A percentile compares a stretch with the other conserved stretches of the same genome.
Evolutionary conservation across 2,888 invertebrate species (phyloP).

Genomic region (Neoitamus cyanurus): DNA sequence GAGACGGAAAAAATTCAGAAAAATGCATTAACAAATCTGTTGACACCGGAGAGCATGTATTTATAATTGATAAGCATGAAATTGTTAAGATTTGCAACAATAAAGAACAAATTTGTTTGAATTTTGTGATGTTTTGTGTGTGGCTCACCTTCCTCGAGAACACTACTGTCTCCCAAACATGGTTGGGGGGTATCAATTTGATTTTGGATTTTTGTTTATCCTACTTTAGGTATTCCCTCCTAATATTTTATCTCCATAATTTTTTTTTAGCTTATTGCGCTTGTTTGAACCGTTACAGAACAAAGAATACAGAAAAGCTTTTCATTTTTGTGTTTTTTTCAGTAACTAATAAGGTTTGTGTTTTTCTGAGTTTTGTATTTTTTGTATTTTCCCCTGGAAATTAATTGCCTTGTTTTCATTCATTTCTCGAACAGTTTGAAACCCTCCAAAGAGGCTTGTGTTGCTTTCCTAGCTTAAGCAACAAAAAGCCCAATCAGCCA

Average conservation of each 20-base stretch:
- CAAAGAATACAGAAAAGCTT: not conserved
- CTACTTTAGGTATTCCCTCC: not conserved
- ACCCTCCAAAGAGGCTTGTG: constrained; percentile 55
- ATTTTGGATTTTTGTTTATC: constrained; percentile 11
- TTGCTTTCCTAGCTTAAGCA: constrained; percentile 55
- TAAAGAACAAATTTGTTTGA: constrained; percentile 48
- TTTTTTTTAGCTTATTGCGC: constrained; percentile 20
- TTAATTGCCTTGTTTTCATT: not conserved
- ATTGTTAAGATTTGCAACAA: constrained; percentile 48
- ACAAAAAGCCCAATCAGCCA: constrained; percentile 55
- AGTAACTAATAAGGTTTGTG: constrained; percentile 41
- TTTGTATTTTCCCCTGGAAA: not conserved
- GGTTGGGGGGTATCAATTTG: not conserved
- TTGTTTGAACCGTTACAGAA: not conserved
- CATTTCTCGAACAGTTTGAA: constrained; percentile 46
- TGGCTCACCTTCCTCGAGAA: not conserved
- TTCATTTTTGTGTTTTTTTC: not conserved
- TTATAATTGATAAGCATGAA: constrained; percentile 50
- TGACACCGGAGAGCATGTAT: constrained; percentile 47
- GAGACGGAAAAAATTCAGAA: not conserved
- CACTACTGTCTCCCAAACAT: not conserved
- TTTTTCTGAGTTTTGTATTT: not conserved
- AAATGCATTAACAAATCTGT: constrained; percentile 28
- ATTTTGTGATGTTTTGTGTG: constrained; percentile 46
- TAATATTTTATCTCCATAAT: not conserved